phyloP scores from a whole-genome alignment of 2,113 vertebrate species.

The Cynopterus brachyotis region DNA sequence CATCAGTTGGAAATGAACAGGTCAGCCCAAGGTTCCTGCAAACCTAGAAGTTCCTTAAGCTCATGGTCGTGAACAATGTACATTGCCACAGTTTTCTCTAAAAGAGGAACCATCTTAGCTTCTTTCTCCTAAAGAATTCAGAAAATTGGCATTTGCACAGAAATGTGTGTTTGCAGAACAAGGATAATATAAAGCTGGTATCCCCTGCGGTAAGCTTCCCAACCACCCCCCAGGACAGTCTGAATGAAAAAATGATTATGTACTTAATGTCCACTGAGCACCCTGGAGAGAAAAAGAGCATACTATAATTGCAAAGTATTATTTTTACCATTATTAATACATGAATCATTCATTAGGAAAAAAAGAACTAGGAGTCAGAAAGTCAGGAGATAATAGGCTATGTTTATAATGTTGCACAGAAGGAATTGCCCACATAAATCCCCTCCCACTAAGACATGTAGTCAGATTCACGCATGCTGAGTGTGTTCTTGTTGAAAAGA shows the following conservation, averaged over 20 bases:
- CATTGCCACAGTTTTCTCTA: neutral
- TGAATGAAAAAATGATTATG: constrained; percentile 75
- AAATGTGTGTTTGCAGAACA: constrained; percentile 65
- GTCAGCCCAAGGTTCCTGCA: neutral
- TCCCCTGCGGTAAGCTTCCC: constrained; percentile 29
- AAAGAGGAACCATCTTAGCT: neutral
- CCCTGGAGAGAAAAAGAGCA: constrained; percentile 71
- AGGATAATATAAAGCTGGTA: constrained; percentile 63
- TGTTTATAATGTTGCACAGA: constrained; percentile 65
- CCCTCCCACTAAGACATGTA: constrained; percentile 54
- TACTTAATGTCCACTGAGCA: constrained; percentile 74
- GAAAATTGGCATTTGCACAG: constrained; percentile 67
- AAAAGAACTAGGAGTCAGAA: constrained; percentile 57
- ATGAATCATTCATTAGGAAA: constrained; percentile 78
- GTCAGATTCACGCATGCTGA: constrained; percentile 7
- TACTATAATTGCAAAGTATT: constrained; percentile 76
- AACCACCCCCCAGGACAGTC: constrained; percentile 54
- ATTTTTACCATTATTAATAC: constrained; percentile 80
- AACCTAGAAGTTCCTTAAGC: neutral
- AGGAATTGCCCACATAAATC: constrained; percentile 70
- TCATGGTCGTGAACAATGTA: neutral
- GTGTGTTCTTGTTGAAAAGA: constrained; percentile 16
- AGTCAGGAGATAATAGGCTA: constrained; percentile 70
- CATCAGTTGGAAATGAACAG: neutral
- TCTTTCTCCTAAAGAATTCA: constrained; percentile 54